Evolutionary conservation across 2,888 invertebrate species (phyloP).

Genomic region (Hypomecis punctinalis): DNA sequence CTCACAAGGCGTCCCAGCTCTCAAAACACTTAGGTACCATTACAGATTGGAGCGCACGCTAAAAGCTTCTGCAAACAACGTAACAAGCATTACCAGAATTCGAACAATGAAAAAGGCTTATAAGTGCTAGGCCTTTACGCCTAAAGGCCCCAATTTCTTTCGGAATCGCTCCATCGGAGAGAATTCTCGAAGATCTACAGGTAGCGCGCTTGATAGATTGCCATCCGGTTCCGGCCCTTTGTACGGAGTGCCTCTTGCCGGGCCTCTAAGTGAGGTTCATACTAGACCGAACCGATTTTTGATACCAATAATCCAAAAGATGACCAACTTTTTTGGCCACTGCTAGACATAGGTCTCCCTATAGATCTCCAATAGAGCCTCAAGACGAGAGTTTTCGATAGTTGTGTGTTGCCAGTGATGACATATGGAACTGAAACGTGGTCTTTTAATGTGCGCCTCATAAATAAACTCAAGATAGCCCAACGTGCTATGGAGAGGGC

Average conservation of each 20-base stretch:
- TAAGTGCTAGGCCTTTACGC: conserved; percentile 20
- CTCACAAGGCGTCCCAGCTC: not conserved
- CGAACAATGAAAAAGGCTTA: conserved; percentile 17
- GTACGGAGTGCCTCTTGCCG: conserved; percentile 32
- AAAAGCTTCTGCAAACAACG: conserved; percentile 9
- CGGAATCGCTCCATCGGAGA: conserved; percentile 33
- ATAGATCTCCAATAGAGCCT: no score
- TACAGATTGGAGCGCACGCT: not conserved
- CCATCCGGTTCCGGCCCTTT: conserved; percentile 44
- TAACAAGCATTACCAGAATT: conserved; percentile 8
- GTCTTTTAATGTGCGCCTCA: no score
- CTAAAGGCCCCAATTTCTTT: conserved; percentile 24
- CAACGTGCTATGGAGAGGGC: no score
- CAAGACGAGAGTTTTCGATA: no score
- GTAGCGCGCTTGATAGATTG: conserved; percentile 46
- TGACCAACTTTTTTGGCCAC: no score
- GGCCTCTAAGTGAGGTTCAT: conserved; percentile 20
- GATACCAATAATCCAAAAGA: no score
- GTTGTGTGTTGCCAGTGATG: no score
- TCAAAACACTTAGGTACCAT: not conserved
- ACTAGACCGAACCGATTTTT: not conserved
- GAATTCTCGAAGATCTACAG: conserved; percentile 42
- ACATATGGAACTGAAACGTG: no score
- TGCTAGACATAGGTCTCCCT: no score
- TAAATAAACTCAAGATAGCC: no score